A percentile compares a stretch with the other conserved stretches of the same genome.
phyloP scores from a whole-genome alignment of 2,888 invertebrate genomes.

The Acanthosepion pharaonis region DNA sequence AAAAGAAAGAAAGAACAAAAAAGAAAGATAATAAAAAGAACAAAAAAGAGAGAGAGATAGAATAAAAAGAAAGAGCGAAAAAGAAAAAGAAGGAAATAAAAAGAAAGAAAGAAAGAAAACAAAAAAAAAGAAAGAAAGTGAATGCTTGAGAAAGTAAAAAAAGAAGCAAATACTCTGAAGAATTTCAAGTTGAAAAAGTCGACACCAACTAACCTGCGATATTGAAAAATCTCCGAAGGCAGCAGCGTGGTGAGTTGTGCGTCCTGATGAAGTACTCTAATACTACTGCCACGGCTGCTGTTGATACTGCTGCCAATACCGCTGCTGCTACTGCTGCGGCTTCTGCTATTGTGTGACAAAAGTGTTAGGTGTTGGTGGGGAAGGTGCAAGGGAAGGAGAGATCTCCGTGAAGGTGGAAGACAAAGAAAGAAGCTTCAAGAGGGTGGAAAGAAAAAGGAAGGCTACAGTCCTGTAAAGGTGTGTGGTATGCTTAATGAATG shows the following conservation, averaged over 20 bases:
- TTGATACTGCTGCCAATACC: constrained; percentile 13
- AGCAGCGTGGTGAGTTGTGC: constrained; percentile 11
- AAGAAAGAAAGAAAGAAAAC: no score
- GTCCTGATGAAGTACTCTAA: background rate
- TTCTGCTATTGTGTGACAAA: constrained; percentile 21
- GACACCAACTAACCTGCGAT: constrained; percentile 4
- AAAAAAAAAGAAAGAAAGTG: no score
- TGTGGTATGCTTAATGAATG: background rate
- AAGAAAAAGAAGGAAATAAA: background rate
- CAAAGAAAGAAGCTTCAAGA: background rate
- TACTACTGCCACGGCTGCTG: constrained; percentile 33
- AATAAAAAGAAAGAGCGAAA: no score
- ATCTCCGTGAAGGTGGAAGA: background rate
- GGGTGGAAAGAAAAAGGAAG: background rate
- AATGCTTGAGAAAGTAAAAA: no score
- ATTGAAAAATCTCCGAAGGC: constrained; percentile 22
- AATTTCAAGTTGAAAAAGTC: constrained; percentile 33
- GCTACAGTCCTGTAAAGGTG: background rate
- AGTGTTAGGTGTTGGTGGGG: background rate
- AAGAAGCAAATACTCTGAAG: background rate
- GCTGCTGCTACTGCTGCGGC: background rate
- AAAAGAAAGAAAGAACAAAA: no score
- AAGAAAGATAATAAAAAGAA: no score
- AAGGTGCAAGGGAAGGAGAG: background rate
- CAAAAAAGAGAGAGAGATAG: no score